Evolutionary conservation across 1,140 invertebrate genomes (phyloP).

Genomic region (Drosophila kanapiae): DNA sequence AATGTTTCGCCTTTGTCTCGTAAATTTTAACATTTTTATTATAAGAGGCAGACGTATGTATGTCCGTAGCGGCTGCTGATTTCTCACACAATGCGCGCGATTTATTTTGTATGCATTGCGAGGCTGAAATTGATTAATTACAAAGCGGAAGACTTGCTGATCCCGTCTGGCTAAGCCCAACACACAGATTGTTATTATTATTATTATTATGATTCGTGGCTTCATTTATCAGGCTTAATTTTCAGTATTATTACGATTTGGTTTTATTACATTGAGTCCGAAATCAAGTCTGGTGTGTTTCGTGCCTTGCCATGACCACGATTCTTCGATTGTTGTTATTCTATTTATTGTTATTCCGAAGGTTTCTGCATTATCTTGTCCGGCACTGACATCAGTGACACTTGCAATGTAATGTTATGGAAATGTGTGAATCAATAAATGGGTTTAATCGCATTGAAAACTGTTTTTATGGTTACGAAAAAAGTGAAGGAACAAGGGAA

Average conservation of each 20-base stretch:
- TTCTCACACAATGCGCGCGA: constrained; percentile 70
- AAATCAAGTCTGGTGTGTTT: constrained; percentile 31
- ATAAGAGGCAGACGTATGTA: constrained; percentile 51
- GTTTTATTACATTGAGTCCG: constrained; percentile 19
- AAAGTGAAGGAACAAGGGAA: too few species aligned
- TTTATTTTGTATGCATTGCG: constrained; percentile 76
- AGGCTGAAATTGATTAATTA: constrained; percentile 77
- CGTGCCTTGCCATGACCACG: constrained; percentile 27
- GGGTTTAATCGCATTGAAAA: constrained; percentile 1
- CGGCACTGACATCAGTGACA: constrained; percentile 50
- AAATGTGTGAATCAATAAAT: constrained; percentile 28
- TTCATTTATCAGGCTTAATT: constrained; percentile 67
- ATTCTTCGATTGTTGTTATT: constrained; percentile 36
- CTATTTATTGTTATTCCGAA: constrained; percentile 56
- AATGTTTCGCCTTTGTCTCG: constrained; percentile 78
- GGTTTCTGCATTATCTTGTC: constrained; percentile 43
- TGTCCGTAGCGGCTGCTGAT: constrained; percentile 36
- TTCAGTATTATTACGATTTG: constrained; percentile 47
- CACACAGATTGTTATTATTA: constrained; percentile 24
- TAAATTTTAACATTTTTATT: constrained; percentile 82
- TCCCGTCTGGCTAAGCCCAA: constrained; percentile 20
- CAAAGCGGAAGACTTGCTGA: constrained; percentile 67
- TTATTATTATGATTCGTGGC: constrained; percentile 17
- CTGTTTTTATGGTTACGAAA: neutral
- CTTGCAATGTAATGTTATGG: constrained; percentile 5